Base-by-base conservation (phyloP, 1,140 invertebrate species). In the Uloborus diversus region DNA sequence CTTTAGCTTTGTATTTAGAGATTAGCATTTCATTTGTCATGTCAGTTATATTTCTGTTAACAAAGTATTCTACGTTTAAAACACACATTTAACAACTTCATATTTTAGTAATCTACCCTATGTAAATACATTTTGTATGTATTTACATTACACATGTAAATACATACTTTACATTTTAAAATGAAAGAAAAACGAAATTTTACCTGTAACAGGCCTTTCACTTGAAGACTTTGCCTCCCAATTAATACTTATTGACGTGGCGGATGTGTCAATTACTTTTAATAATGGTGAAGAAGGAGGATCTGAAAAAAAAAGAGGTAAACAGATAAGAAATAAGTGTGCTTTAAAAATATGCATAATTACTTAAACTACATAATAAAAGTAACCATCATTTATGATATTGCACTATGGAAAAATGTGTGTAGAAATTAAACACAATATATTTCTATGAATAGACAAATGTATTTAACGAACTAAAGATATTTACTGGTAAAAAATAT, bases 311-410 rank as follows among this genome's bases (percentile, higher is more conserved):
- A 47, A 47, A 14, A 47, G n/a, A 2, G 1, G 13, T 47, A 47
- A 14, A 47, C 13, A 47, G n/a, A 2, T n/a, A 2, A n/a, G 13
- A 14, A 47, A 47, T 47, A 47, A 47, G n/a, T 13, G 20, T 86
- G 94, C 93, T n/a, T n/a, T n/a, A 42, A 42, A 42, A 9, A 42
- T 17, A 42, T 42, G 37, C 7, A 42, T 17, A 42, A 42, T 7
- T 42, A 42, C 17, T 42, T 9, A 17, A 42, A 42, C 17, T 9
- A 42, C 17, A 17, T 42, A 42, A 17, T 9, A 42, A 42, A 17
- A 42, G 7, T 9, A 42, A 42, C 17, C 7, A 42, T 42, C 17
- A 42, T 42, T 7, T 42, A 42, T 42, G n/a, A n/a, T n/a, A n/a
- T n/a, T n/a, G 17, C 37, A 42, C 37, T 42, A 42, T 42, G 37